phyloP scores from a whole-genome alignment of 1,140 invertebrate species.

The Melipona quadrifasciata region DNA sequence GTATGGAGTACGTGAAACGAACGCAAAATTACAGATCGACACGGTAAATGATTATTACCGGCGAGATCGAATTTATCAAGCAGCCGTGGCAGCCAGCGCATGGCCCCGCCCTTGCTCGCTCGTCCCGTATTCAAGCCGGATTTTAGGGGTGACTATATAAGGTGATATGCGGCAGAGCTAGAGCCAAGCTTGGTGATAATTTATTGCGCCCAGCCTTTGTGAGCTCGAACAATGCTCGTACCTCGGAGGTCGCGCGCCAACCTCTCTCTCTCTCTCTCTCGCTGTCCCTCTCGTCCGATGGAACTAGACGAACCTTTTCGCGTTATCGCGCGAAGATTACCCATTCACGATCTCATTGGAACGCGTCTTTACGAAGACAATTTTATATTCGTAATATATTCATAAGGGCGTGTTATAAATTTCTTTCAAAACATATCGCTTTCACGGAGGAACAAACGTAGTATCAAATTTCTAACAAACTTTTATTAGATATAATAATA shows the following conservation, averaged over 20 bases:
- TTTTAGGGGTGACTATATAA: constrained; percentile 38
- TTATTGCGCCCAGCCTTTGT: constrained; percentile 68
- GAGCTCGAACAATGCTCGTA: constrained; percentile 60
- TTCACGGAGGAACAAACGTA: neutral
- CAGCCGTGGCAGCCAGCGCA: neutral
- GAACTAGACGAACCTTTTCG: neutral
- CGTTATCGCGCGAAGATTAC: neutral
- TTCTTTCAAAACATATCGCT: neutral
- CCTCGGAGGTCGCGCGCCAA: constrained; percentile 4
- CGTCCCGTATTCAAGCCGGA: constrained; percentile 30
- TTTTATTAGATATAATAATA: too few species aligned
- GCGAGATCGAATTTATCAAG: constrained; percentile 35
- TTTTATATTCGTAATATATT: neutral
- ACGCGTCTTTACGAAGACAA: neutral
- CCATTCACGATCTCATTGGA: too few species aligned
- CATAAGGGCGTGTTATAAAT: neutral
- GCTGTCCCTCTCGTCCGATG: neutral
- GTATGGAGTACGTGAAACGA: neutral
- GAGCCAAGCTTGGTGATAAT: constrained; percentile 61
- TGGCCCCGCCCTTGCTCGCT: neutral
- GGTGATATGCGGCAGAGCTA: constrained; percentile 17
- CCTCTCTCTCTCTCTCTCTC: neutral
- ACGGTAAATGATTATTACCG: neutral
- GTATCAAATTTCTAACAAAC: too few species aligned
- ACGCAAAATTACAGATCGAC: neutral